A percentile compares a stretch with the other conserved stretches of the same genome.
phyloP scores from a whole-genome alignment of 2,888 invertebrate species.

The Monochamus alternatus region DNA sequence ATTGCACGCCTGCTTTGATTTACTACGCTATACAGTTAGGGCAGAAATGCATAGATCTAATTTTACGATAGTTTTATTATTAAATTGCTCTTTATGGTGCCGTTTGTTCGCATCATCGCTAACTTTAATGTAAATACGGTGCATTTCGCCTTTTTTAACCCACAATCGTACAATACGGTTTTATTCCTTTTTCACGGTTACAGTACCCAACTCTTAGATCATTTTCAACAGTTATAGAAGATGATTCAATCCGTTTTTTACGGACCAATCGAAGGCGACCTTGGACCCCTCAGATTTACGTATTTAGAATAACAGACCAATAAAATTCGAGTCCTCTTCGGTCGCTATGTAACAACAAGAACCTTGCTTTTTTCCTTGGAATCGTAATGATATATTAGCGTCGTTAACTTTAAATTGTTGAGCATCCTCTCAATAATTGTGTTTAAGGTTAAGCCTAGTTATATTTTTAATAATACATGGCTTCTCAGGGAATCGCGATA shows the following conservation, averaged over 20 bases:
- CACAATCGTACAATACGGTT: not conserved
- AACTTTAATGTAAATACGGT: slow-evolving; percentile 2
- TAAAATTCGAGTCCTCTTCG: slow-evolving; percentile 12
- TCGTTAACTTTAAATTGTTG: slow-evolving; percentile 26
- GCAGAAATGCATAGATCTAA: slow-evolving; percentile 20
- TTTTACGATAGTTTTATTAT: slow-evolving; percentile 19
- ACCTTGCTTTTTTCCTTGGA: slow-evolving; percentile 28
- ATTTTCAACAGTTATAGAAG: slow-evolving; percentile 21
- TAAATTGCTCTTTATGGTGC: slow-evolving; percentile 11
- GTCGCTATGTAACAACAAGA: slow-evolving; percentile 16
- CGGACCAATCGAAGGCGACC: slow-evolving; percentile 3
- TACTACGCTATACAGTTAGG: slow-evolving; percentile 16
- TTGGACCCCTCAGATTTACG: slow-evolving; percentile 3
- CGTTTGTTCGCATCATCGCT: slow-evolving; percentile 9
- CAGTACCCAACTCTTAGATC: not conserved
- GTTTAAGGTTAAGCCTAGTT: slow-evolving; percentile 13
- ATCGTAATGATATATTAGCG: slow-evolving; percentile 30
- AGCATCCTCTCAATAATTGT: slow-evolving; percentile 24
- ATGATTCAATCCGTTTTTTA: slow-evolving; percentile 31
- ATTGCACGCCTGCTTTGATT: slow-evolving; percentile 14
- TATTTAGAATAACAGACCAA: slow-evolving; percentile 3
- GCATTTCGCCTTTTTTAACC: not conserved
- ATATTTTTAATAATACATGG: slow-evolving; percentile 8
- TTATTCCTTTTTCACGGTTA: slow-evolving; percentile 2
- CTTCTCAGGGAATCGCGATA: not conserved